These are phyloP conservation scores for Prinia subflava DNA, from an alignment of 2,113 vertebrate species.

Conservation along the genomic window DNA sequence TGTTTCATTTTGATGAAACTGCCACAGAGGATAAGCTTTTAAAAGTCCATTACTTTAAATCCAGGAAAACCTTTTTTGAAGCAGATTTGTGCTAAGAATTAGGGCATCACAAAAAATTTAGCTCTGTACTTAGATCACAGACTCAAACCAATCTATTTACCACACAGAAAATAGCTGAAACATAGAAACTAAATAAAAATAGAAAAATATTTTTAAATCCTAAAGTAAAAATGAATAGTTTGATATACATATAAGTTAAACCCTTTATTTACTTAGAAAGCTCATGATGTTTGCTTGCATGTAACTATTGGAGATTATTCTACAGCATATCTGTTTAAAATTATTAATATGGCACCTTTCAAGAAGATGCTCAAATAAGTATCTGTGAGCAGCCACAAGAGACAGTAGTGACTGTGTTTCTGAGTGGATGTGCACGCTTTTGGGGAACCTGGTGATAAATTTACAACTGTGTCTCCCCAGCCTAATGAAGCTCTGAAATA, in stretches of 20 bases:
- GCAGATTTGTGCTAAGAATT: not conserved
- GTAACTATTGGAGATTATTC: not conserved
- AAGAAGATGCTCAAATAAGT: not conserved
- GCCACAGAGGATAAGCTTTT: not conserved
- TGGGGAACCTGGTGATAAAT: not conserved
- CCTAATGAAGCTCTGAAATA: not conserved
- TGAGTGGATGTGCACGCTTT: not conserved
- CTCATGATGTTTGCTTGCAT: not conserved
- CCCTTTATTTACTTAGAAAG: not conserved
- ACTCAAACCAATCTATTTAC: not conserved
- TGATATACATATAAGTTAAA: not conserved
- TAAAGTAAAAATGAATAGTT: not conserved
- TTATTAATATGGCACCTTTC: not conserved
- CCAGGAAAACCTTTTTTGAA: not conserved
- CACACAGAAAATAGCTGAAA: not conserved
- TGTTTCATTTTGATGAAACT: not conserved
- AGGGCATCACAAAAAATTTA: not conserved
- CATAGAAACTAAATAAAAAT: not conserved
- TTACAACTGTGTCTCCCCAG: not conserved
- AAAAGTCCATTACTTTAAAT: not conserved
- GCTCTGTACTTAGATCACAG: not conserved
- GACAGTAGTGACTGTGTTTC: not conserved
- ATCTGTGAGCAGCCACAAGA: not conserved
- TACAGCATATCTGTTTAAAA: not conserved
- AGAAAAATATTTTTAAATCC: not conserved